Evolutionary conservation across 2,888 invertebrate species (phyloP).

Genomic region (Dicyrtomina minuta): DNA sequence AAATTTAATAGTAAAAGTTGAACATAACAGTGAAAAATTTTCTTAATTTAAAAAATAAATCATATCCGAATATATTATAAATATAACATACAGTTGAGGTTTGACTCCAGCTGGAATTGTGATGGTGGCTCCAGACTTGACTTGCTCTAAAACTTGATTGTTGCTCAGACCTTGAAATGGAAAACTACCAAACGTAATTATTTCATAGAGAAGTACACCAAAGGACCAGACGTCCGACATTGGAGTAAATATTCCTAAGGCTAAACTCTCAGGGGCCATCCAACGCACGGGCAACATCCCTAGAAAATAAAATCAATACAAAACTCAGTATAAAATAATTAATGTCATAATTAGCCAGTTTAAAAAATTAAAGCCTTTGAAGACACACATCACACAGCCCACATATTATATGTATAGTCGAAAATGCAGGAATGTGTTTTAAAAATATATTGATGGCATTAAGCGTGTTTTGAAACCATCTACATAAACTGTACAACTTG

Average conservation of each 20-base stretch:
- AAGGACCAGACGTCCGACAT: slow-evolving; percentile 89
- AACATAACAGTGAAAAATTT: not conserved
- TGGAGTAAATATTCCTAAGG: slow-evolving; percentile 78
- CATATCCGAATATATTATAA: no score
- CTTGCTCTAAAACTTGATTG: slow-evolving; percentile 76
- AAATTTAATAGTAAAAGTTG: not conserved
- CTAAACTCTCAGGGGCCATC: slow-evolving; percentile 90
- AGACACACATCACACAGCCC: no score
- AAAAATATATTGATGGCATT: no score
- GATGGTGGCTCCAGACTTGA: slow-evolving; percentile 74
- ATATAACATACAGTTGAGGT: slow-evolving; percentile 77
- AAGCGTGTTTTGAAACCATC: no score
- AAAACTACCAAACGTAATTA: slow-evolving; percentile 86
- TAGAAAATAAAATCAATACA: slow-evolving; percentile 51
- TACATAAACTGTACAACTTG: no score
- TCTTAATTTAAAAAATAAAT: not conserved
- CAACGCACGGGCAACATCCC: slow-evolving; percentile 83
- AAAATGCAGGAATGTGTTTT: no score
- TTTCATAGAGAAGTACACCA: slow-evolving; percentile 78
- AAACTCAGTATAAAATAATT: no score
- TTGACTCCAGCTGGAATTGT: slow-evolving; percentile 75
- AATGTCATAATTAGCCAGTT: not conserved
- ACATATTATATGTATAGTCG: no score
- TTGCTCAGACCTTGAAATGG: slow-evolving; percentile 87
- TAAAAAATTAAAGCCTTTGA: not conserved